Evolutionary conservation across 2,797 vertebrate genomes (phyloP).

Genomic region (Hephaestus fuliginosus): DNA sequence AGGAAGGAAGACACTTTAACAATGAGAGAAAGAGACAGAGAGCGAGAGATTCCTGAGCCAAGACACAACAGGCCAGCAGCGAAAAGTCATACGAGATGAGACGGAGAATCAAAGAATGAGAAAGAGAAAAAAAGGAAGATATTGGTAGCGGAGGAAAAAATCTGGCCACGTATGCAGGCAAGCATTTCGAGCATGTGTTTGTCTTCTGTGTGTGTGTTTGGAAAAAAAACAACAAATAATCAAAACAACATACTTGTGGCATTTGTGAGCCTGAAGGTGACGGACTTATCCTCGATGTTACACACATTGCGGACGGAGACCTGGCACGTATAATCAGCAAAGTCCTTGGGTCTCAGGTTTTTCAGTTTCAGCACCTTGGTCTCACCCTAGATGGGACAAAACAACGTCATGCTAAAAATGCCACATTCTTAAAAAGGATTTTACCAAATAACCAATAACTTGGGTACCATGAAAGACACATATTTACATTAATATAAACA

Average conservation of each 20-base stretch:
- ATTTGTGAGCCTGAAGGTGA: slow-evolving; percentile 96
- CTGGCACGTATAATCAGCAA: slow-evolving; percentile 96
- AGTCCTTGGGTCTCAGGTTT: slow-evolving; percentile 95
- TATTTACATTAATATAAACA: neutral
- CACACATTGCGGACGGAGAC: slow-evolving; percentile 98
- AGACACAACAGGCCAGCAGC: neutral
- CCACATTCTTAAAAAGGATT: neutral
- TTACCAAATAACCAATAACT: neutral
- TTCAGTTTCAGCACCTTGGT: slow-evolving; percentile 99
- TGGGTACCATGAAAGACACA: neutral
- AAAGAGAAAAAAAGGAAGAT: slow-evolving; percentile 10
- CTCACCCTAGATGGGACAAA: slow-evolving; percentile 88
- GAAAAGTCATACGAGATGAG: slow-evolving; percentile 19
- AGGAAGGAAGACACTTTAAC: slow-evolving; percentile 24
- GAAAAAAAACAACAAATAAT: neutral
- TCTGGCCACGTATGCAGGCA: neutral
- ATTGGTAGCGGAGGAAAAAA: neutral
- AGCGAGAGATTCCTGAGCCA: slow-evolving; percentile 22
- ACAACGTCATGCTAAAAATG: neutral
- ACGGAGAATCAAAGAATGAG: slow-evolving; percentile 13
- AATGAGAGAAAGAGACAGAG: slow-evolving; percentile 48
- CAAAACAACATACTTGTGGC: slow-evolving; percentile 89
- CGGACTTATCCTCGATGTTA: slow-evolving; percentile 93
- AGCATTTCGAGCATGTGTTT: slow-evolving; percentile 1
- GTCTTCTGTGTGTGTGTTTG: neutral